Base-by-base conservation (phyloP, 2,797 vertebrate species). In the Parauchenoglanis ngamensis region DNA sequence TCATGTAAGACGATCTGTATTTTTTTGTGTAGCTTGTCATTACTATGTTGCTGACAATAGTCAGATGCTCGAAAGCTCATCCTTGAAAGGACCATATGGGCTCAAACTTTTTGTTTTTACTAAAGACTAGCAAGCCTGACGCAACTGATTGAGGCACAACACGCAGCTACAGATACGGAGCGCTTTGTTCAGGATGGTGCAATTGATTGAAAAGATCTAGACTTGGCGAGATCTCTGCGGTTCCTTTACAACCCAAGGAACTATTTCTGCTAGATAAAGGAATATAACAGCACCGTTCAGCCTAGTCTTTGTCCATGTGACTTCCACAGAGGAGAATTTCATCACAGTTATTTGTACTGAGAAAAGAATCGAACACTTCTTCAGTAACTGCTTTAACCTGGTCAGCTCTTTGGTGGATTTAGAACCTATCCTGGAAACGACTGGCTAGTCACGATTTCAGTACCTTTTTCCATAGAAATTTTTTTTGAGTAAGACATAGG, bases 71-170 rank as follows among this genome's bases (percentile, higher is more conserved):
- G 25, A 75, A 85, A 76, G 52, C 40, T 31, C 72, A 75, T 76
- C 70, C 40, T 85, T 85, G 70, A 76, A 76, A 49, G 84, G 40
- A 76, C 68, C 83, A 84, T 75, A 84, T 84, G 83, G 83, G 52
- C 68, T 31, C 7, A 61, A 28, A 75, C 44, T 82, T 82, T 28
- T 65, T 76, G 31, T 35, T 56, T 54, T 54, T 56, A 52, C 28
- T 25, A 17, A 86, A 56, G 49, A 79, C 40, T 40, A 61, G 12
- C 40, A 54, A 52, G 25, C 7, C 57, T 79, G 76, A 68, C 6
- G 46, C 46, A 56, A 70, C 49, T 40, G 84, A 76, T 76, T 44
- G 83, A 59, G 56, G 57, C 0, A 11, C 19, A n/a, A 49, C 17
- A 65, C 21, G 25, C 77, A 35, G 77, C 11, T 23, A 31, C 7